Evolutionary conservation across 2,888 invertebrate genomes (phyloP), one percentile per base, ranked within the genome.

Genomic region (Mellilla xanthometata): DNA sequence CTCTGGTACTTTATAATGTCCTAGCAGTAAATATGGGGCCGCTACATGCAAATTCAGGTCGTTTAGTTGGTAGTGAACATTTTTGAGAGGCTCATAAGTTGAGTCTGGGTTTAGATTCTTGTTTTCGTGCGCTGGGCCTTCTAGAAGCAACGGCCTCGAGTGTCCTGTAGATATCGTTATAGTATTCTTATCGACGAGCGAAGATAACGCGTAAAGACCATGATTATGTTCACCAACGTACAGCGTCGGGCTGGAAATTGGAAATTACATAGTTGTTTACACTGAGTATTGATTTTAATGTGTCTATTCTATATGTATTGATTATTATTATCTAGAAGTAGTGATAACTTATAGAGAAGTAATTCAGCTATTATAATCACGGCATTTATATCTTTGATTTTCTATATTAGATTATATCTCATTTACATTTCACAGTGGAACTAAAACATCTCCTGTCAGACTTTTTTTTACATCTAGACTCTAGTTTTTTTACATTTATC

Each of bases 191-290:
- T 99, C 98, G 1, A 98, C 97, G 12, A 98, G 86, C 0, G 98
- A 96, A 1, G 97, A 96, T 39, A 99, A 81, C 0, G 99, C 99
- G 81, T 98, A 99, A 0, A 97, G 85, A 0, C 98, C 98, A 65
- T 95, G 93, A 50, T 92, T 90, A 34, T 91, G 91, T 72, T 98
- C 96, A 0, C 99, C 99, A 45, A 99, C 94, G 77, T 98, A 99
- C 22, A 99, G 88, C 0, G 98, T 96, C 44, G 96, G 95, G 60
- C 97, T 97, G 82, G 55, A 91, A 91, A 39, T 15, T 8, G n/a
- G 8, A 36, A 44, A 34, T 29, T 10, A 34, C 32, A 38, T 12
- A 29, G 38, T 38, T 34, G 28, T 31, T 35, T 35, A 12, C 31
- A 3, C 27, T 22, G 9, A 29, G n/a, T n/a, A n/a, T n/a, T n/a